Evolutionary conservation across 2,888 invertebrate genomes (phyloP), one percentile per base, ranked within the genome.

Genomic region (Stenodema calcarata): DNA sequence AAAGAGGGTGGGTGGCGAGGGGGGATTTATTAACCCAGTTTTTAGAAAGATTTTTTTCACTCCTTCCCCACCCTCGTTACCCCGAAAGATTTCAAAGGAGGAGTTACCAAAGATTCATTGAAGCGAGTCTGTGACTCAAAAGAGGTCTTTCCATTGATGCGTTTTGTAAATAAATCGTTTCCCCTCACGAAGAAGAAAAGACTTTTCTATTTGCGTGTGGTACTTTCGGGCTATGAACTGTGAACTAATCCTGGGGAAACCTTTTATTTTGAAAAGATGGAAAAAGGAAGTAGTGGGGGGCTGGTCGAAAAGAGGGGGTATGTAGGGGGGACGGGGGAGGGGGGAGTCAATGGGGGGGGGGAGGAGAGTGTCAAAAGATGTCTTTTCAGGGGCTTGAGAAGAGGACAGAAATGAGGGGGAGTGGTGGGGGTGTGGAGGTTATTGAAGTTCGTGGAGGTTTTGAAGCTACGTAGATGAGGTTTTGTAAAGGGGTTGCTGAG

Each of bases 361-460:
- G n/a, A n/a, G n/a, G n/a, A 28, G 70, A 83, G 83, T 70, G 70
- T 70, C 83, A 75, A 75, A 85, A 85, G 85, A 76, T 76, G 85
- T 35, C 73, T 85, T 85, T 85, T 85, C 85, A 85, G n/a, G n/a
- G 75, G 81, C 62, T 81, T 81, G 62, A 81, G 81, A 54, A 69
- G 54, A 50, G 81, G 30, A 54, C 78, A 7, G 54, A n/a, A n/a
- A n/a, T n/a, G n/a, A n/a, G n/a, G n/a, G n/a, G n/a, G n/a, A n/a
- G 35, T 35, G 47, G 79, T 90, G 91, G 70, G 90, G 90, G 3
- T 90, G 89, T 41, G 90, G 89, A 42, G 90, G 90, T 83, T 90
- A 80, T 80, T 80, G 80, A 80, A 80, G 80, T 80, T 50, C 30
- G 54, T n/a, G 89, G 85, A 16, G 79, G 50, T 86, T 82, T 54